Percentiles rank a stretch among this genome's conserved stretches.
These are phyloP conservation scores for Siderastrea siderea DNA, from an alignment of 92 coral and sea anemone species.

Conservation along the genomic window DNA sequence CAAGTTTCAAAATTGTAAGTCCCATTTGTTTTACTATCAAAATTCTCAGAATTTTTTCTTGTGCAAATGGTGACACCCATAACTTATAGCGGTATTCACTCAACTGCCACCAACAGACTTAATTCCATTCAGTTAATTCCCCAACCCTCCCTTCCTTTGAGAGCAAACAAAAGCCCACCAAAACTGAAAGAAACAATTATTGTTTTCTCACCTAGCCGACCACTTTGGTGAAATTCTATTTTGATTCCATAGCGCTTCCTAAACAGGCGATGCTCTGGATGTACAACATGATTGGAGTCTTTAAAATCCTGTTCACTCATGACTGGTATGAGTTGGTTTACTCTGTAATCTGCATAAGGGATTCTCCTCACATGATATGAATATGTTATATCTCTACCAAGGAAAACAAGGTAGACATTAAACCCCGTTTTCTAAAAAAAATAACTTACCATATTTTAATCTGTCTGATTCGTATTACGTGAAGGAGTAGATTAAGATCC, in stretches of 20 bases:
- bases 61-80: no score
- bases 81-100: no score
- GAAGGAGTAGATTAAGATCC: no score
- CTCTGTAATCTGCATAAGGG: slow-evolving; percentile 94
- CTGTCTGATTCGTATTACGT: no score
- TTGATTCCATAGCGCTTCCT: slow-evolving; percentile 96
- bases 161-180: not conserved
- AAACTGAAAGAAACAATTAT: not conserved
- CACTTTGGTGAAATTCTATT: slow-evolving; percentile 93
- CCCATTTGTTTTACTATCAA: no score
- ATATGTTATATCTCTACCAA: slow-evolving; percentile 85
- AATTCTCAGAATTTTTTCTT: no score
- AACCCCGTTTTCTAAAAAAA: no score
- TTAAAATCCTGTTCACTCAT: slow-evolving; percentile 54
- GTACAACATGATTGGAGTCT: not conserved
- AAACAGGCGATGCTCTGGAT: slow-evolving; percentile 73
- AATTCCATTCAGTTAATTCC: no score
- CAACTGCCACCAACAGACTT: no score
- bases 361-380: slow-evolving; percentile 91
- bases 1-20: no score
- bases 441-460: no score
- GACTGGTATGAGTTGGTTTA: slow-evolving; percentile 90
- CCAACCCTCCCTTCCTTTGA: not conserved
- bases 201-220: slow-evolving; percentile 81
- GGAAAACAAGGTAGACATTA: not conserved